Evolutionary conservation across 2,113 vertebrate genomes (phyloP).

Genomic region (Ammodytes marinus): DNA sequence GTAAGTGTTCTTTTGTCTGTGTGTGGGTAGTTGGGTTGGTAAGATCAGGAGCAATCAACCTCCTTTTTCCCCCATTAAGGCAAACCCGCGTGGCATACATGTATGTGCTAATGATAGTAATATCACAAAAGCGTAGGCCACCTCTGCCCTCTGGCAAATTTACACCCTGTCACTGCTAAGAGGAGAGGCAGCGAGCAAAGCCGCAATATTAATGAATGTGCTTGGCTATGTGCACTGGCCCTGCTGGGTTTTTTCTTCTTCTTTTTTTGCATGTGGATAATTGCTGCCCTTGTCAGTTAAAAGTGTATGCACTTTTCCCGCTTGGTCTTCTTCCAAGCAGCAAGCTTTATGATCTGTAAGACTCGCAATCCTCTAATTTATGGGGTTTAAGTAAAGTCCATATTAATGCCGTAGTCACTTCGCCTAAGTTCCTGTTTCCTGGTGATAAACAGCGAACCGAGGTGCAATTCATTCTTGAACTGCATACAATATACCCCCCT

Average conservation of each 20-base stretch:
- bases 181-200: conserved; percentile 56
- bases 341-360: conserved; percentile 61
- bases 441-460: conserved; percentile 38
- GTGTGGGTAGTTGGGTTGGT: not conserved
- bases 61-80: conserved; percentile 1
- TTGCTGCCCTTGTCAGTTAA: conserved; percentile 75
- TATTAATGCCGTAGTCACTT: conserved; percentile 36
- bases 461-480: conserved; percentile 32
- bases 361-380: conserved; percentile 59
- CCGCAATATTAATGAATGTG: conserved; percentile 70
- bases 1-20: conserved; percentile 87
- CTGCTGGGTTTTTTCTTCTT: conserved; percentile 70
- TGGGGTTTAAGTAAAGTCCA: conserved; percentile 54
- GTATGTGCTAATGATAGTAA: conserved; percentile 70
- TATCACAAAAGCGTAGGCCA: conserved; percentile 63
- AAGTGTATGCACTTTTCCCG: conserved; percentile 66
- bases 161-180: conserved; percentile 70
- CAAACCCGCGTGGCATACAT: conserved; percentile 33
- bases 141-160: conserved; percentile 63
- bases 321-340: conserved; percentile 67
- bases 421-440: conserved; percentile 46
- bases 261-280: conserved; percentile 73
- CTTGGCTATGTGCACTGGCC: conserved; percentile 57
- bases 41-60: conserved; percentile 11
- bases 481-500: conserved; percentile 22